Percentiles rank a stretch among this genome's conserved stretches.
Evolutionary conservation across 1,140 invertebrate genomes (phyloP).

Genomic region (Asbolus verrucosus): DNA sequence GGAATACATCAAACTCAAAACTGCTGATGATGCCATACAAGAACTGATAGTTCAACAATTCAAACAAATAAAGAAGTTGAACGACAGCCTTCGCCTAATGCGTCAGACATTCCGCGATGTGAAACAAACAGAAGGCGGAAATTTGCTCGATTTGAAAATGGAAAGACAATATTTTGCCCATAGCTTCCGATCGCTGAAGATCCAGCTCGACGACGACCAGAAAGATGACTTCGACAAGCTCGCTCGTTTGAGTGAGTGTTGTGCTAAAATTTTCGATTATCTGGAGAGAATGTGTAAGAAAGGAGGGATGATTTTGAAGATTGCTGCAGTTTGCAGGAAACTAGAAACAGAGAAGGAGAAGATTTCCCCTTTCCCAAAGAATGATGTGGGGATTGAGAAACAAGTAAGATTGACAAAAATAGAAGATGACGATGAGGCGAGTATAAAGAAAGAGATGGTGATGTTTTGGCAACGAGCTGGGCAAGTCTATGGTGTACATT

Average conservation of each 20-base stretch:
- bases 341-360: conserved; percentile 71
- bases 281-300: conserved; percentile 63
- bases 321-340: conserved; percentile 69
- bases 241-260: conserved; percentile 49
- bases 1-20: conserved; percentile 48
- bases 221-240: conserved; percentile 51
- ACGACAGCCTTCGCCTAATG: conserved; percentile 50
- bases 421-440: conserved; percentile 38
- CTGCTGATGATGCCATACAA: conserved; percentile 54
- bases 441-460: conserved; percentile 41
- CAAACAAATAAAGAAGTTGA: conserved; percentile 49
- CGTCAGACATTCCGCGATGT: conserved; percentile 49
- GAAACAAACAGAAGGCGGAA: conserved; percentile 46
- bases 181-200: conserved; percentile 53
- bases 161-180: conserved; percentile 55
- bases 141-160: conserved; percentile 44
- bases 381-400: conserved; percentile 9
- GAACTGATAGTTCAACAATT: conserved; percentile 51
- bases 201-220: conserved; percentile 51
- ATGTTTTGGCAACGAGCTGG: conserved; percentile 59
- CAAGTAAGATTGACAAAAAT: conserved; percentile 42
- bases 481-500: conserved; percentile 50
- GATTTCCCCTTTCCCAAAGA: conserved; percentile 58
- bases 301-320: conserved; percentile 68
- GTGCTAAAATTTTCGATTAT: conserved; percentile 49